These are phyloP conservation scores for Thera obeliscata DNA, from an alignment of 2,888 invertebrate species.

Conservation along the genomic window DNA sequence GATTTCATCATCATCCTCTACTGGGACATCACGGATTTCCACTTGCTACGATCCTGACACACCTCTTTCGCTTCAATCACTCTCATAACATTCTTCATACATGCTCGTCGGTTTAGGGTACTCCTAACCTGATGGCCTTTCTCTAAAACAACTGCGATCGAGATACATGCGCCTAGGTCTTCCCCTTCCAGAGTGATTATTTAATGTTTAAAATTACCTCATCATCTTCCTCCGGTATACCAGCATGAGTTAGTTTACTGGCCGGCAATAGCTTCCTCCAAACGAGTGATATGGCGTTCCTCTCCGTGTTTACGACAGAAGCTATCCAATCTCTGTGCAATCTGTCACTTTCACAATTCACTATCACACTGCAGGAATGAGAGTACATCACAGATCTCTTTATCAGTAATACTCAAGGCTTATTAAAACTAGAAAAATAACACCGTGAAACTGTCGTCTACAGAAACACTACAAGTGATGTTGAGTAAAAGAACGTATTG, in stretches of 20 bases:
- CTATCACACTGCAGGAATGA: conserved; percentile 27
- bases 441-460: neutral
- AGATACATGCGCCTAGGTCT: too few relatives aligned
- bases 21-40: too few relatives aligned
- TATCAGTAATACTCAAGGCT: neutral
- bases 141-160: too few relatives aligned
- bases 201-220: conserved; percentile 19
- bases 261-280: conserved; percentile 23
- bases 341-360: conserved; percentile 21
- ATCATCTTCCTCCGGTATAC: conserved; percentile 26
- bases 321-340: conserved; percentile 18
- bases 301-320: conserved; percentile 28
- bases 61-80: too few relatives aligned
- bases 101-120: too few relatives aligned
- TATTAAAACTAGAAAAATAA: neutral
- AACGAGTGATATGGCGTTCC: conserved; percentile 28
- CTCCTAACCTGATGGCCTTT: too few relatives aligned
- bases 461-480: neutral
- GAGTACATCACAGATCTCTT: conserved; percentile 25
- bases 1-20: too few relatives aligned
- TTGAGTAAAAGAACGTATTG: conserved; percentile 6
- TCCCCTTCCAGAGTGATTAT: too few relatives aligned
- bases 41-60: too few relatives aligned
- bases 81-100: too few relatives aligned
- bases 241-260: conserved; percentile 20